A percentile compares a stretch with the other conserved stretches of the same genome.
Conservation (phyloP, 2,113 vertebrate genomes). For the Camelus bactrianus region DNA sequence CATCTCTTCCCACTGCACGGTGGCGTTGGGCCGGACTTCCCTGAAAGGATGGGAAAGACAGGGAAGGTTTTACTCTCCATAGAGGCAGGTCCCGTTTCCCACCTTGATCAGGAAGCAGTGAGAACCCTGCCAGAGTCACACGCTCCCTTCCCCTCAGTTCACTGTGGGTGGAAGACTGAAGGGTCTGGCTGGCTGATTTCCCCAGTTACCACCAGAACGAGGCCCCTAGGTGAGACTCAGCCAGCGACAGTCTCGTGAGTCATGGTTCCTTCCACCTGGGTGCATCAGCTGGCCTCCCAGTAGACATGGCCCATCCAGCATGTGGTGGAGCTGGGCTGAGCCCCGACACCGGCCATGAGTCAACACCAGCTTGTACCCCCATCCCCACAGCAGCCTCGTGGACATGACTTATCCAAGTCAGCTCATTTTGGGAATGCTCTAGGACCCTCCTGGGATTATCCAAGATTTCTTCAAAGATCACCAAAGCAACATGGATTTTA, state of each 20-base stretch:
- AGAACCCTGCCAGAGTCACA: not conserved
- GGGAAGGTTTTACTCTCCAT: not conserved
- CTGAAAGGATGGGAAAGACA: constrained; percentile 84
- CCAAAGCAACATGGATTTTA: not conserved
- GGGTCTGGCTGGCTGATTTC: not conserved
- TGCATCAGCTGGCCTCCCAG: too few relatives aligned
- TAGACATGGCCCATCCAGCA: too few relatives aligned
- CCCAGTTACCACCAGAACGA: not conserved
- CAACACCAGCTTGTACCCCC: not conserved
- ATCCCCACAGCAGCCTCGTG: not conserved
- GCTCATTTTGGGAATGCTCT: not conserved
- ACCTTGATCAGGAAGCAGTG: not conserved
- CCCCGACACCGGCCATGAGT: not conserved
- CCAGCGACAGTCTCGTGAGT: not conserved
- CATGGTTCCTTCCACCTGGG: not conserved
- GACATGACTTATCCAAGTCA: not conserved
- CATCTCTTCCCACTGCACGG: constrained; percentile 91
- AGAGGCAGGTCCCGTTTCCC: not conserved
- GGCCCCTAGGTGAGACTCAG: not conserved
- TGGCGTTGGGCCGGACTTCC: constrained; percentile 87
- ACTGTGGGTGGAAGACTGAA: not conserved
- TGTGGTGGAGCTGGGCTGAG: not conserved
- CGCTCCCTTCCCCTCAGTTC: not conserved
- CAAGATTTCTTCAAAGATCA: not conserved
- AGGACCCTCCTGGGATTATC: not conserved